Conservation (phyloP, 2,797 vertebrate genomes). For the Darevskia mixta region DNA sequence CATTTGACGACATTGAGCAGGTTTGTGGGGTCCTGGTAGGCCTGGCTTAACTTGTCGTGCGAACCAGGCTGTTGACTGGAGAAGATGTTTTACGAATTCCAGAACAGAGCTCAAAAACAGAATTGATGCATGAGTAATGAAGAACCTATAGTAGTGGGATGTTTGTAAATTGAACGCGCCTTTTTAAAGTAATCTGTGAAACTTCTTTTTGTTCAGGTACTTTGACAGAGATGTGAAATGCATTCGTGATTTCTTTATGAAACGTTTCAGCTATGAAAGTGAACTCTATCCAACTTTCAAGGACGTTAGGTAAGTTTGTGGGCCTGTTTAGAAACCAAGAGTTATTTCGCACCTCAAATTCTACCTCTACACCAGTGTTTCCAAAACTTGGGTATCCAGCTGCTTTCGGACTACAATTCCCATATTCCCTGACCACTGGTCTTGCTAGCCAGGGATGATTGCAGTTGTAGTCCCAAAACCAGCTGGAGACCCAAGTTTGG, state of each 20-base stretch:
- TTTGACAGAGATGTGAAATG: slow-evolving; percentile 98
- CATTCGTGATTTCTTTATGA: slow-evolving; percentile 92
- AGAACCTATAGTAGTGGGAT: not conserved
- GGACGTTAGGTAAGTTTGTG: slow-evolving; percentile 87
- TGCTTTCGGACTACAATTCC: too few species aligned
- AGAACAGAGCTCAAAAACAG: not conserved
- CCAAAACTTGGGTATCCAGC: too few species aligned
- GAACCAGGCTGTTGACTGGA: not conserved
- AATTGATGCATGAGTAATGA: not conserved
- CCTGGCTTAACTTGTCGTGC: too few species aligned
- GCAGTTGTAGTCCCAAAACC: too few species aligned
- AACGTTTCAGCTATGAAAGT: slow-evolving; percentile 91
- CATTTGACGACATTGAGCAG: not conserved
- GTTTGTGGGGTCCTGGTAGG: too few species aligned
- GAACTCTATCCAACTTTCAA: slow-evolving; percentile 93
- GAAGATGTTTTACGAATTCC: not conserved
- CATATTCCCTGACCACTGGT: too few species aligned
- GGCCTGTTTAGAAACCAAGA: not conserved
- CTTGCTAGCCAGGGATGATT: too few species aligned
- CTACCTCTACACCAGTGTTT: too few species aligned
- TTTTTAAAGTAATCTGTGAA: not conserved
- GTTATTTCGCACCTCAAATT: not conserved
- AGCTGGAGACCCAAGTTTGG: too few species aligned
- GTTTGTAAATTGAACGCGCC: not conserved
- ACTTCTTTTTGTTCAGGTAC: slow-evolving; percentile 85